phyloP scores from a whole-genome alignment of 2,888 invertebrate species.

The Ochropacha duplaris region DNA sequence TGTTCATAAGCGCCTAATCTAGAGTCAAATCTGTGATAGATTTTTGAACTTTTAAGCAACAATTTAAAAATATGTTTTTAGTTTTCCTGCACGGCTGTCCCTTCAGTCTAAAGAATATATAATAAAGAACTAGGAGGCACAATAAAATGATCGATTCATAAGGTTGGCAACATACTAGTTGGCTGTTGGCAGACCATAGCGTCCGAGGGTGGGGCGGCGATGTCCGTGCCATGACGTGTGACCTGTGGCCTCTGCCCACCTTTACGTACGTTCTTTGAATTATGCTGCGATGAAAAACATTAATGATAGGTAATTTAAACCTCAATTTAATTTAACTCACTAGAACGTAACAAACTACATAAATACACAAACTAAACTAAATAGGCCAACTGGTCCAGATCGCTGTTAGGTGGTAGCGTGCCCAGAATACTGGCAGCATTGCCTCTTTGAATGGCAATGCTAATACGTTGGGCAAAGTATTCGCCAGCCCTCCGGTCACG shows the following conservation, averaged over 20 bases:
- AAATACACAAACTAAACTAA: too few relatives aligned
- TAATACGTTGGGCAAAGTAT: too few relatives aligned
- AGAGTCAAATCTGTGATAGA: neutral
- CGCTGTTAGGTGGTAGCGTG: too few relatives aligned
- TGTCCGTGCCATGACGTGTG: constrained; percentile 72
- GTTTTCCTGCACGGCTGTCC: neutral
- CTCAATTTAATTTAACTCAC: too few relatives aligned
- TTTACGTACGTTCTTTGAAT: constrained; percentile 21
- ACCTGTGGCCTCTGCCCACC: constrained; percentile 76
- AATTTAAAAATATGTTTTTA: too few relatives aligned
- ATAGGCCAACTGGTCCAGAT: too few relatives aligned
- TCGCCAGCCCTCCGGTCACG: too few relatives aligned
- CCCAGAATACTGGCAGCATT: too few relatives aligned
- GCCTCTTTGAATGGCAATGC: too few relatives aligned
- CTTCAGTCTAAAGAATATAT: neutral
- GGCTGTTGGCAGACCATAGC: constrained; percentile 12
- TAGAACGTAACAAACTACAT: too few relatives aligned
- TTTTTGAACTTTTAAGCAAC: too few relatives aligned
- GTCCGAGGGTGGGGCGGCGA: constrained; percentile 75
- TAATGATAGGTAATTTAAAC: neutral
- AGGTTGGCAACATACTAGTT: constrained; percentile 1
- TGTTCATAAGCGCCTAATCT: neutral
- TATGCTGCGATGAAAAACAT: constrained; percentile 24
- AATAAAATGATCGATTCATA: constrained; percentile 1
- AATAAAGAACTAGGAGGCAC: neutral